Evolutionary conservation across 2,888 invertebrate species (phyloP), one percentile per base, ranked within the genome.

Genomic region (Amorpha juglandis): DNA sequence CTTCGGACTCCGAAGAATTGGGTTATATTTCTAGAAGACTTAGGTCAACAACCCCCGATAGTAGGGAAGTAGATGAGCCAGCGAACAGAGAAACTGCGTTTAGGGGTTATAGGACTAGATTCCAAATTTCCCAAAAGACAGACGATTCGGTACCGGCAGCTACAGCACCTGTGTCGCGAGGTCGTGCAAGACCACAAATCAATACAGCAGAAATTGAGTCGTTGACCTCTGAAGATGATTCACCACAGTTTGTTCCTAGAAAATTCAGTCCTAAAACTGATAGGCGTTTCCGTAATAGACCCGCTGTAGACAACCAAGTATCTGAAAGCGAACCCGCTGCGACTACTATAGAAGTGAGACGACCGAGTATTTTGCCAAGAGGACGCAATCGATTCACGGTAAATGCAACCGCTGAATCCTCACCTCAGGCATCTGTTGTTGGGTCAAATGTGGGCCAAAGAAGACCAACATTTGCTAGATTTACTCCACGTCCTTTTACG

Each of bases 161-260:
- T 11, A 91, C 91, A 0, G 82, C 89, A n/a, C 83, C 82, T 11
- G 77, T 91, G 1, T 77, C 86, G 12, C 83, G 88, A 73, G 91
- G 91, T 14, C 84, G 87, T 47, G 86, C 84, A 62, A 86, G 86
- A 70, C 86, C 91, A 16, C 80, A 79, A 70, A 65, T 88, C n/a
- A 84, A 69, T 68, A 86, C 74, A n/a, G 92, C 94, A 68, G 95
- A 95, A 79, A 76, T 94, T 16, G 86, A 94, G 58, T 94, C 94
- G 2, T 80, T 95, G 58, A 94, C 94, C 1, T 93, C 94, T 0
- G 83, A 92, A 27, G 95, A 95, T 73, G 70, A 83, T 12, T 86
- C 86, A 66, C 82, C 86, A 6, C 78, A 81, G 62, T 86, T 87
- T 64, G 78, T 84, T 21, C 83, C 81, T 11, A 81, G 79, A 69